Conservation (phyloP, 2,888 invertebrate species). For the Cryptus armator region DNA sequence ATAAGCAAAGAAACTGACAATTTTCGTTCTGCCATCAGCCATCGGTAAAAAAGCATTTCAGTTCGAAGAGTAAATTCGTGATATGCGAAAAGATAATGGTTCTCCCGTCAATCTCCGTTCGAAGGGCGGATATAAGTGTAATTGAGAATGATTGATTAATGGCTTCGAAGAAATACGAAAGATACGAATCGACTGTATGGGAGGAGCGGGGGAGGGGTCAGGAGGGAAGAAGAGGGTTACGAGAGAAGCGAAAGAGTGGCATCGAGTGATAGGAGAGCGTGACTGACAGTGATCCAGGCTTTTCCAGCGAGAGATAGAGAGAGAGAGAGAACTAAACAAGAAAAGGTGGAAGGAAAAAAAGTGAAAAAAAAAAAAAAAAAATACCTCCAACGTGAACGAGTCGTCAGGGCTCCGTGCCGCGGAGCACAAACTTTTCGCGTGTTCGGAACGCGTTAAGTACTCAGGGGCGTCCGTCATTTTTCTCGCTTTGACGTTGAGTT, state of each 20-base stretch:
- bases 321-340: conserved; percentile 22
- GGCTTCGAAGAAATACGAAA: conserved; percentile 4
- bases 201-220: neutral
- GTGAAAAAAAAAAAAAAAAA: conserved; percentile 22
- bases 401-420: neutral
- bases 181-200: conserved; percentile 9
- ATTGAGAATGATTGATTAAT: conserved; percentile 44
- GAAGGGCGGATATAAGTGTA: conserved; percentile 31
- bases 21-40: neutral
- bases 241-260: conserved; percentile 7
- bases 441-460: conserved; percentile 35
- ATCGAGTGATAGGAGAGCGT: conserved; percentile 34
- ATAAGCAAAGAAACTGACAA: neutral
- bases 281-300: conserved; percentile 36
- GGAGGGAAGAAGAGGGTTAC: neutral
- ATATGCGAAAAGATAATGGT: conserved; percentile 1
- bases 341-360: neutral
- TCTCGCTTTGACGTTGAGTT: conserved; percentile 52
- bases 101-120: conserved; percentile 28
- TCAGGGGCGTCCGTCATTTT: conserved; percentile 44
- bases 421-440: conserved; percentile 22
- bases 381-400: neutral
- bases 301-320: conserved; percentile 15
- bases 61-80: neutral
- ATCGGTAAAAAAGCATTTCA: neutral